These are phyloP conservation scores for Battus philenor DNA, from an alignment of 1,140 invertebrate species.

Conservation along the genomic window DNA sequence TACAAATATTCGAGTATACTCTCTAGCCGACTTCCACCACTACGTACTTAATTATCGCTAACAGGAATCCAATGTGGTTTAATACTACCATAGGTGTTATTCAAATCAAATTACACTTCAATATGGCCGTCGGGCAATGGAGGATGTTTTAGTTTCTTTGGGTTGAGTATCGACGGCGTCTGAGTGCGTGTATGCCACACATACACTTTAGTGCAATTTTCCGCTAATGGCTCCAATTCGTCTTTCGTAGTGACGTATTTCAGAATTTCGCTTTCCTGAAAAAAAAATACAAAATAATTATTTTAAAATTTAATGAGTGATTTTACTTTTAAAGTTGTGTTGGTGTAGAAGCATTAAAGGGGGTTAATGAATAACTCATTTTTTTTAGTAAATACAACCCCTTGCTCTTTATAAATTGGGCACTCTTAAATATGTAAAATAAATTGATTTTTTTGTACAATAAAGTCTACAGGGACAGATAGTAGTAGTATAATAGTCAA, in stretches of 20 bases:
- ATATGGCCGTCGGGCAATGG: conserved; percentile 80
- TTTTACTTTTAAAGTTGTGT: too few relatives aligned
- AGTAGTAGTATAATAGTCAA: too few relatives aligned
- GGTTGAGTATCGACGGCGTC: conserved; percentile 83
- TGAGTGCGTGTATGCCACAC: conserved; percentile 99
- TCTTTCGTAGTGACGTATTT: conserved; percentile 85
- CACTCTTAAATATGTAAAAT: too few relatives aligned
- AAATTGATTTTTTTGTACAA: too few relatives aligned
- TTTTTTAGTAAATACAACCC: too few relatives aligned
- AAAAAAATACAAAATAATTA: conserved; percentile 22
- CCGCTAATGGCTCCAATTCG: conserved; percentile 92
- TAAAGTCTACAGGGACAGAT: too few relatives aligned
- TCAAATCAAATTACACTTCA: conserved; percentile 80
- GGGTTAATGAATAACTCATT: too few relatives aligned
- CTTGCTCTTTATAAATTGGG: too few relatives aligned
- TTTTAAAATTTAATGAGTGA: too few relatives aligned
- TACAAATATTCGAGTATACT: too few relatives aligned
- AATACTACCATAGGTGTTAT: neutral
- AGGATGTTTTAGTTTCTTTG: conserved; percentile 76
- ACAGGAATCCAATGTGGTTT: neutral
- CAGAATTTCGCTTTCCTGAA: conserved; percentile 91
- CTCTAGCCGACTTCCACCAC: too few relatives aligned
- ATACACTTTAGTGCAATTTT: conserved; percentile 93
- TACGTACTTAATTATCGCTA: conserved; percentile 17
- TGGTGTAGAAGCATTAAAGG: too few relatives aligned